phyloP scores from a whole-genome alignment of 2,797 vertebrate species.

The Tenualosa thibaudeaui region DNA sequence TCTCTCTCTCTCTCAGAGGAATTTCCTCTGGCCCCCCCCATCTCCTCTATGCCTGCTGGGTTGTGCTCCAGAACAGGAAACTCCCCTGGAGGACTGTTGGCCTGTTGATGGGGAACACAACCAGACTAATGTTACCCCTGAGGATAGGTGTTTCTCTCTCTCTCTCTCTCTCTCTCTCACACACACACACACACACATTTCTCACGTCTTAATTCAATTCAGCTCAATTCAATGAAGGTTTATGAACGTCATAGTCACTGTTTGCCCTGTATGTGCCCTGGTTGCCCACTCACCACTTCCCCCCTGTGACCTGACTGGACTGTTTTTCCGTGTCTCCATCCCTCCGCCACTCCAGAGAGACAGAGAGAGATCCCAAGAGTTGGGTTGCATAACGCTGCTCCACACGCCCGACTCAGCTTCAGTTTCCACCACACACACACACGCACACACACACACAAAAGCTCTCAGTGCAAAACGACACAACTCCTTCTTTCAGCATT shows the following conservation, averaged over 20 bases:
- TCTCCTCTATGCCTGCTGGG: neutral
- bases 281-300: too few species aligned
- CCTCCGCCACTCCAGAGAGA: neutral
- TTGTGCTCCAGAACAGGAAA: neutral
- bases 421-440: neutral
- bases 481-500: slow-evolving; percentile 16
- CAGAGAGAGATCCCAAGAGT: neutral
- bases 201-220: too few species aligned
- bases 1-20: neutral
- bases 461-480: slow-evolving; percentile 26
- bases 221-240: too few species aligned
- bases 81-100: neutral
- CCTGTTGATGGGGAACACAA: neutral
- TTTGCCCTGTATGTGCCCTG: too few species aligned
- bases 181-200: neutral
- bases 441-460: slow-evolving; percentile 29
- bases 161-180: neutral
- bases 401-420: neutral
- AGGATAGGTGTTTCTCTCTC: neutral
- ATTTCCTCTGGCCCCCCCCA: neutral
- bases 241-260: too few species aligned
- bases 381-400: neutral
- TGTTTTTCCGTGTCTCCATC: neutral
- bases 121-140: neutral
- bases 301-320: too few species aligned